phyloP scores from a whole-genome alignment of 2,113 vertebrate genomes.

The Dicaeum eximium region DNA sequence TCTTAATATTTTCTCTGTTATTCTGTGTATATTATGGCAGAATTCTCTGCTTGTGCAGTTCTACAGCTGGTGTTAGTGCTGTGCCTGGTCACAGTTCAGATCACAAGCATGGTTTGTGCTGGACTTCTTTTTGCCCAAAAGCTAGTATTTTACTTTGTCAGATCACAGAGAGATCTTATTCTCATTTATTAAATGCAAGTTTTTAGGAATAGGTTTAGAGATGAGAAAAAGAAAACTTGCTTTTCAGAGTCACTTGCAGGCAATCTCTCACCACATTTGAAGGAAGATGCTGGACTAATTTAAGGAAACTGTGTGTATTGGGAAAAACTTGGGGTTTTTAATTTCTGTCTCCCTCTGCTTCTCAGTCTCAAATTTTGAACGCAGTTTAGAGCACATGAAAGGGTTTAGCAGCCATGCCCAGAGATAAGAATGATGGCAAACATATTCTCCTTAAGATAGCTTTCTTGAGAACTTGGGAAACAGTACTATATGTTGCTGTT shows the following conservation, averaged over 20 bases:
- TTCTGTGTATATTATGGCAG: background rate
- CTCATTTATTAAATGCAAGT: background rate
- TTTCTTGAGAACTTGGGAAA: background rate
- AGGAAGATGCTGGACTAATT: background rate
- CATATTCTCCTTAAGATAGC: background rate
- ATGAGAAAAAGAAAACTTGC: background rate
- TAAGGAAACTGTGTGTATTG: background rate
- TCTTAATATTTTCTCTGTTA: background rate
- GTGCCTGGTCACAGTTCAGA: fast-evolving
- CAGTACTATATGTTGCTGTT: background rate
- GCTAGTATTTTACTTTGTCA: background rate
- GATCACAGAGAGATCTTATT: background rate
- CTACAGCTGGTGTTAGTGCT: background rate
- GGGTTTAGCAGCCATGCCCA: background rate
- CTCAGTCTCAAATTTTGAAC: background rate
- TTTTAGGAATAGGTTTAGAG: background rate
- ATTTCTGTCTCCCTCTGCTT: background rate
- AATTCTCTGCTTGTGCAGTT: background rate
- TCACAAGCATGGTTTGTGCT: background rate
- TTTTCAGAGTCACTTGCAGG: background rate
- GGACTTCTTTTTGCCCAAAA: background rate
- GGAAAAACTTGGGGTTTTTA: background rate
- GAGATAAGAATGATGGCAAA: background rate
- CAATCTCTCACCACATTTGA: background rate
- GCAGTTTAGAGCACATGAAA: background rate